Evolutionary conservation across 2,113 vertebrate genomes (phyloP), one percentile per base, ranked within the genome.

Genomic region (Pseudorectes ferrugineus): DNA sequence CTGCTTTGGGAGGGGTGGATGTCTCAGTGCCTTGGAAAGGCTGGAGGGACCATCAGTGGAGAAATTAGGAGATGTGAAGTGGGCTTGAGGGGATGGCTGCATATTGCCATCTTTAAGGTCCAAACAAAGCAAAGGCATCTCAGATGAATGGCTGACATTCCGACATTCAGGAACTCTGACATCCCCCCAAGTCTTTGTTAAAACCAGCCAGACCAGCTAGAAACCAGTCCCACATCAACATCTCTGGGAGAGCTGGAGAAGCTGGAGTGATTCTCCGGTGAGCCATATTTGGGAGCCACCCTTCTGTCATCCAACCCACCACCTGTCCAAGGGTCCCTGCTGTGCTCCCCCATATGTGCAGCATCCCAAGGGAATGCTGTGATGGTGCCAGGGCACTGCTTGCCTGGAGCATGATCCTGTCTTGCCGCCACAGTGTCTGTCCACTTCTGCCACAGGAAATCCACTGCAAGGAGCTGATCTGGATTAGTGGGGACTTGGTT

Each of bases 371-470:
- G 59, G 25, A 33, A 66, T 51, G 84, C 22, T 72, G 51, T 1
- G 2, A 2, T 7, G 25, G 51, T 62, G 38, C 36, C 29, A 21
- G 38, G 25, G 7, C 66, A 28, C 10, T 10, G 17, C n/a, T 29
- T n/a, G 24, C 63, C 28, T 31, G 40, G 31, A 33, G 10, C 6
- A 1, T n/a, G 17, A 22, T 40, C 16, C 16, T 1, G 1, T 76
- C 54, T 68, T 52, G 63, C 18, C 0, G 0, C 28, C n/a, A 11
- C 10, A 3, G 28, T 7, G 1, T 25, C 75, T 10, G 1, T 28
- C 61, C 31, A 5, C 7, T 17, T 24, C 42, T 75, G 59, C 74
- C 3, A 5, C 67, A 33, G 38, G 46, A 52, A 51, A 18, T 38
- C 33, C 23, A 4, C 33, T 35, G 51, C 57, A 16, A 36, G 12